These are phyloP conservation scores for Colinus virginianus DNA, from an alignment of 2,113 vertebrate species.

Conservation along the genomic window DNA sequence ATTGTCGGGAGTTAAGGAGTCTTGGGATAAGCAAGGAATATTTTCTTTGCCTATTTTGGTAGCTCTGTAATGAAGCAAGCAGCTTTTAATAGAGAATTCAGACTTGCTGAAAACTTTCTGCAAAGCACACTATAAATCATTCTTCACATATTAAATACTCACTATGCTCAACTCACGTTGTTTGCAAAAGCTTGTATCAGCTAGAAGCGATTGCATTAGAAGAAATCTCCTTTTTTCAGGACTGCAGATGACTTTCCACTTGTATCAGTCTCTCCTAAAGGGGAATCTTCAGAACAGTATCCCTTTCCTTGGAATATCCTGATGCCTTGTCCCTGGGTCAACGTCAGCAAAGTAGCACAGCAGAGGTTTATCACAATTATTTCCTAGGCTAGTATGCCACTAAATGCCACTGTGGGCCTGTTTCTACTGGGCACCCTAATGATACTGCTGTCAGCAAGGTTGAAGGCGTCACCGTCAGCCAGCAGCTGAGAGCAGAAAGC, in stretches of 20 bases:
- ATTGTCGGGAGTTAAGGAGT: constrained; percentile 77
- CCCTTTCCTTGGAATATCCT: not conserved
- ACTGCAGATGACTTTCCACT: not conserved
- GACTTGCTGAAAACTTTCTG: constrained; percentile 70
- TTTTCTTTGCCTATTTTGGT: constrained; percentile 71
- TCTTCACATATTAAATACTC: constrained; percentile 66
- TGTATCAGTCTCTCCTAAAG: rapidly evolving
- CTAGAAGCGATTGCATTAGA: not conserved
- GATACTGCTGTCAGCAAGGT: not conserved
- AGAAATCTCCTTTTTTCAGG: not conserved
- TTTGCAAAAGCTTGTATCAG: not conserved
- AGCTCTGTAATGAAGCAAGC: constrained; percentile 59
- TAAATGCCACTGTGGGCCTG: rapidly evolving
- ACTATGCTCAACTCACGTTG: not conserved
- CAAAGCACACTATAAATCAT: constrained; percentile 75
- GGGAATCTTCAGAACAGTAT: not conserved
- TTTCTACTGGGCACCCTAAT: rapidly evolving
- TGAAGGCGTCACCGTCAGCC: not conserved
- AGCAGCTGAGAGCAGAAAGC: not conserved
- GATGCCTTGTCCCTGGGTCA: not conserved
- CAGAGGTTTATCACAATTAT: not conserved
- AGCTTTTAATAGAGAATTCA: constrained; percentile 70
- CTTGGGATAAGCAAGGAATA: constrained; percentile 76
- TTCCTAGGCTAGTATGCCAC: not conserved
- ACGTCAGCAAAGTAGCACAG: not conserved